Evolutionary conservation across 2,797 vertebrate genomes (phyloP).

Genomic region (Gadopsis bispinosus): DNA sequence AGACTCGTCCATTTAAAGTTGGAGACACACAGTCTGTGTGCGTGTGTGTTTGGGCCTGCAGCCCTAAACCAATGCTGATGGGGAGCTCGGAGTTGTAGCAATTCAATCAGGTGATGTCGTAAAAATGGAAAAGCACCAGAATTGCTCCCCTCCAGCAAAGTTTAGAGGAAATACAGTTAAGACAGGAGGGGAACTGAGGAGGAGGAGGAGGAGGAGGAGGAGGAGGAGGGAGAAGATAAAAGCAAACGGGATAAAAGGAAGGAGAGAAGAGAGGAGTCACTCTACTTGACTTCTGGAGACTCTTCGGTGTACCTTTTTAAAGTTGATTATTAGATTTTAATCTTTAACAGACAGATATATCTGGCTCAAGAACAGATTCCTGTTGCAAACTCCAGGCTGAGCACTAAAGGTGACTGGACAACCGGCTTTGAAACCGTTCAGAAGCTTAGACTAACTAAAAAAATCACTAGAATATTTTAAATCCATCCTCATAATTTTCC

Average conservation of each 20-base stretch:
- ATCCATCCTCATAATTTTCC: background rate
- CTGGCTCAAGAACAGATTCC: background rate
- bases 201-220: background rate
- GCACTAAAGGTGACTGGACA: background rate
- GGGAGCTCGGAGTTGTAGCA: slow-evolving; percentile 33
- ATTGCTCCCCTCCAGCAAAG: slow-evolving; percentile 22
- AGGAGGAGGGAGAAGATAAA: too few species aligned
- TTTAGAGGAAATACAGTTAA: slow-evolving; percentile 8
- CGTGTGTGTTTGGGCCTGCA: slow-evolving; percentile 5
- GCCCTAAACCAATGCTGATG: slow-evolving; percentile 73
- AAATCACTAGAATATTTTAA: background rate
- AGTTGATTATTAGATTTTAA: slow-evolving; percentile 29
- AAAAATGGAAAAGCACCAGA: slow-evolving; percentile 46
- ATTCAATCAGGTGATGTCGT: slow-evolving; percentile 54
- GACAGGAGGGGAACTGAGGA: slow-evolving; percentile 16
- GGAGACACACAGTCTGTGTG: background rate
- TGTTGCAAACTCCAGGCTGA: background rate
- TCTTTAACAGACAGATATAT: background rate
- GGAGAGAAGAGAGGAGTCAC: slow-evolving; percentile 24
- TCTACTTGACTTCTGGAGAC: slow-evolving; percentile 16
- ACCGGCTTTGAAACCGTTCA: background rate
- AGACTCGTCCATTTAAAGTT: slow-evolving; percentile 69
- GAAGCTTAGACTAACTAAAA: background rate
- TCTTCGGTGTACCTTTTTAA: slow-evolving; percentile 36
- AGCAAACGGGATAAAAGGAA: slow-evolving; percentile 30